phyloP scores from a whole-genome alignment of 2,113 vertebrate species.

The Oceanodroma tethys region DNA sequence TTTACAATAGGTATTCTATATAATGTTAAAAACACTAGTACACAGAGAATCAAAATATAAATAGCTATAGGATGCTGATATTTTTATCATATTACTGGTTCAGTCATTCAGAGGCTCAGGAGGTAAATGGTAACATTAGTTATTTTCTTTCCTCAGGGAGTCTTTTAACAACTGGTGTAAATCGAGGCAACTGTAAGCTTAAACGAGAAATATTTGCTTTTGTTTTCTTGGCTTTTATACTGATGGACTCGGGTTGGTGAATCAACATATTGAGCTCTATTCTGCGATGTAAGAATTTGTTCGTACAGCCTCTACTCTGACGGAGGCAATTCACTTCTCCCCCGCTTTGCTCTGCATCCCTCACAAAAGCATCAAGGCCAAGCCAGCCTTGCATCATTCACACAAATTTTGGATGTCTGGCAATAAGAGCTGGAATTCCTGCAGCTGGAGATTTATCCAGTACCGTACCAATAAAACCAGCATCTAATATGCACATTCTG shows the following conservation, averaged over 20 bases:
- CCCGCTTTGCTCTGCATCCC: neutral
- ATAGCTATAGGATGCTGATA: neutral
- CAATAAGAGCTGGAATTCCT: neutral
- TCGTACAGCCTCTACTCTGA: neutral
- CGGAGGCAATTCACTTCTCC: neutral
- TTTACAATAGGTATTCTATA: neutral
- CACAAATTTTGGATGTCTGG: neutral
- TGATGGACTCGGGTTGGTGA: neutral
- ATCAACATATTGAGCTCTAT: neutral
- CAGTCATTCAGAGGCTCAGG: neutral
- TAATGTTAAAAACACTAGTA: neutral
- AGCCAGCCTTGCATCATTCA: neutral
- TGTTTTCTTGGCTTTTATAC: slow-evolving; percentile 1
- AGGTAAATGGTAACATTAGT: neutral
- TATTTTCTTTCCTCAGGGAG: slow-evolving; percentile 6
- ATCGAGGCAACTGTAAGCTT: neutral
- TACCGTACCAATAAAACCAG: neutral
- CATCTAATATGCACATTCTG: neutral
- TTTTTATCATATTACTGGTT: neutral
- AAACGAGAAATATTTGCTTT: slow-evolving; percentile 1
- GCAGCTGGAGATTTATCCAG: neutral
- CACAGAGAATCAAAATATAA: neutral
- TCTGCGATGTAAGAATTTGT: neutral
- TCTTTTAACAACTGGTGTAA: slow-evolving; percentile 13
- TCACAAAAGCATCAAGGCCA: neutral